phyloP scores from a whole-genome alignment of 1,140 invertebrate genomes.

The Conopomorpha cramerella region DNA sequence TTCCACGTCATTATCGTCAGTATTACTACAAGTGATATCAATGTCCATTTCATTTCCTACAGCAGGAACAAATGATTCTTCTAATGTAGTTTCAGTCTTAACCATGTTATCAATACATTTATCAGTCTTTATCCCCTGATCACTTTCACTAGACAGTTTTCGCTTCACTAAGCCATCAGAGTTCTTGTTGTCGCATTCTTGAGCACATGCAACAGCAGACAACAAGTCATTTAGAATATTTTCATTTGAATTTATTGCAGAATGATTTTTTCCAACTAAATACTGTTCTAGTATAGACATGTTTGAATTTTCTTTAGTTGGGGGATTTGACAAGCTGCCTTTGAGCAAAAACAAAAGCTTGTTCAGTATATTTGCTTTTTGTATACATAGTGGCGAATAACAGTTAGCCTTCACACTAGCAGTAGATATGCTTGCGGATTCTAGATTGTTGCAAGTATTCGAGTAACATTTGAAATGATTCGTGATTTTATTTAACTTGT shows the following conservation, averaged over 20 bases:
- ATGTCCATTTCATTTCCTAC: conserved; percentile 60
- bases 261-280: conserved; percentile 39
- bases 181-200: conserved; percentile 56
- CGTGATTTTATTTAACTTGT: conserved; percentile 64
- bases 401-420: conserved; percentile 64
- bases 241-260: conserved; percentile 43
- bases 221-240: conserved; percentile 65
- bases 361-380: conserved; percentile 55
- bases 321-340: too few species aligned
- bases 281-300: conserved; percentile 55
- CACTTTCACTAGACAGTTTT: conserved; percentile 41
- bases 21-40: conserved; percentile 43
- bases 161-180: conserved; percentile 47
- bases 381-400: conserved; percentile 78
- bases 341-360: too few species aligned
- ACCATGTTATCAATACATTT: conserved; percentile 18
- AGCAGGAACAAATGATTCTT: conserved; percentile 52
- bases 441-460: conserved; percentile 68
- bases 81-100: conserved; percentile 47
- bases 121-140: conserved; percentile 45
- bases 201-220: conserved; percentile 61
- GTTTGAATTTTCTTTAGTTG: conserved; percentile 40
- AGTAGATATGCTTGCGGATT: conserved; percentile 24
- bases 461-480: conserved; percentile 75
- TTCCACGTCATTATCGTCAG: conserved; percentile 51